A percentile compares a stretch with the other conserved stretches of the same genome.
Evolutionary conservation across 1,140 invertebrate species (phyloP).

Genomic region (Atta cephalotes): DNA sequence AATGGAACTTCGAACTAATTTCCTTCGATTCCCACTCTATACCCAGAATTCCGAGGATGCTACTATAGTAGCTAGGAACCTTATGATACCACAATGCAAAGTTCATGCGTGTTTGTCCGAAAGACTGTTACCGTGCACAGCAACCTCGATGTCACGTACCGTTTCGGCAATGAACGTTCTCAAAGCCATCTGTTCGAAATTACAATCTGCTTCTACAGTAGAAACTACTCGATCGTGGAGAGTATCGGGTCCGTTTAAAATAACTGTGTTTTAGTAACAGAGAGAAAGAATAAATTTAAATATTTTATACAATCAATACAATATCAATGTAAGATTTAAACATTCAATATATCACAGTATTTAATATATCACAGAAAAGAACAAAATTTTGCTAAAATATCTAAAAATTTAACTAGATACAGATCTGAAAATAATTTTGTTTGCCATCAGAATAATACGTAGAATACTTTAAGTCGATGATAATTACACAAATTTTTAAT

Average conservation of each 20-base stretch:
- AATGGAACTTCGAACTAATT: constrained; percentile 65
- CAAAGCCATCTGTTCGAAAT: constrained; percentile 49
- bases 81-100: constrained; percentile 45
- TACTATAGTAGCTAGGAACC: constrained; percentile 20
- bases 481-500: too few species aligned
- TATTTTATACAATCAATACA: neutral
- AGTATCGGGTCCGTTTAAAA: constrained; percentile 23
- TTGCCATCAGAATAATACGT: too few species aligned
- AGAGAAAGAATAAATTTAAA: neutral
- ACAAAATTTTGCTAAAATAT: too few species aligned
- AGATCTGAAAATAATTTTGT: too few species aligned
- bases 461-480: too few species aligned
- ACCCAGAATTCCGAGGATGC: neutral
- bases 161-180: constrained; percentile 26
- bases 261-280: constrained; percentile 9
- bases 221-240: constrained; percentile 14
- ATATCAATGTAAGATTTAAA: neutral
- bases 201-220: constrained; percentile 39
- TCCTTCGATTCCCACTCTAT: constrained; percentile 47
- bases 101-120: constrained; percentile 23
- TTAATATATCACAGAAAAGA: too few species aligned
- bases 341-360: neutral
- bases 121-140: constrained; percentile 2
- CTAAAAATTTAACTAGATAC: too few species aligned
- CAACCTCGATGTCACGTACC: constrained; percentile 33